phyloP scores from a whole-genome alignment of 2,113 vertebrate genomes.

The Naja naja region DNA sequence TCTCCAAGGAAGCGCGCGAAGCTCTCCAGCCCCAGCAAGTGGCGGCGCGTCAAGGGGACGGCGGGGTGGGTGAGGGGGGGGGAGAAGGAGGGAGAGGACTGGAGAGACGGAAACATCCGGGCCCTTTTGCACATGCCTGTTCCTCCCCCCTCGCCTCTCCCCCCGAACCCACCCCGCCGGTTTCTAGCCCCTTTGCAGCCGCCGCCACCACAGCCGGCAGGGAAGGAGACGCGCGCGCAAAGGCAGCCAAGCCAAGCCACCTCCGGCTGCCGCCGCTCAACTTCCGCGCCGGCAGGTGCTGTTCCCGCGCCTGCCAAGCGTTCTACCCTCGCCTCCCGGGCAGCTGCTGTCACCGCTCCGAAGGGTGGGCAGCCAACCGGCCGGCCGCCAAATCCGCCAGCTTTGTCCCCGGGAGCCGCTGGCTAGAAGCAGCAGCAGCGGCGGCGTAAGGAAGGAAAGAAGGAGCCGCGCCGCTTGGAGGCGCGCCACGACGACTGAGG shows the following conservation, averaged over 20 bases:
- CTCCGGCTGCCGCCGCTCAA: neutral
- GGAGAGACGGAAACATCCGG: constrained; percentile 61
- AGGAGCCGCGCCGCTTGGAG: neutral
- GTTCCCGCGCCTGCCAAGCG: neutral
- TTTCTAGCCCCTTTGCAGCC: neutral
- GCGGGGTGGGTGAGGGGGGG: neutral
- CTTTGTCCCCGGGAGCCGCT: neutral
- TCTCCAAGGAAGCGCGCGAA: constrained; percentile 18
- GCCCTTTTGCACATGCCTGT: constrained; percentile 51
- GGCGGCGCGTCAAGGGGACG: constrained; percentile 28
- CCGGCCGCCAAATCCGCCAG: neutral
- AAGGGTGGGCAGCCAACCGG: constrained; percentile 37
- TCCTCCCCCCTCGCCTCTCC: neutral
- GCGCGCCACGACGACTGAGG: neutral
- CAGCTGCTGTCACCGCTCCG: neutral
- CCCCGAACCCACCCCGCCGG: too few relatives aligned
- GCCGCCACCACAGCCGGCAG: neutral
- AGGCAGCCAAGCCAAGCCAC: neutral
- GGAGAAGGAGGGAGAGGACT: constrained; percentile 19
- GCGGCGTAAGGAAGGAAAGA: neutral
- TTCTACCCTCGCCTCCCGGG: neutral
- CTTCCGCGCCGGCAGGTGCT: neutral
- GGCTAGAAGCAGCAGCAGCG: constrained; percentile 40
- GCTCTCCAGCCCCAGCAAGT: constrained; percentile 36
- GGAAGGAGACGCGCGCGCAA: neutral